phyloP scores from a whole-genome alignment of 2,797 vertebrate genomes.

The Spea hammondii region DNA sequence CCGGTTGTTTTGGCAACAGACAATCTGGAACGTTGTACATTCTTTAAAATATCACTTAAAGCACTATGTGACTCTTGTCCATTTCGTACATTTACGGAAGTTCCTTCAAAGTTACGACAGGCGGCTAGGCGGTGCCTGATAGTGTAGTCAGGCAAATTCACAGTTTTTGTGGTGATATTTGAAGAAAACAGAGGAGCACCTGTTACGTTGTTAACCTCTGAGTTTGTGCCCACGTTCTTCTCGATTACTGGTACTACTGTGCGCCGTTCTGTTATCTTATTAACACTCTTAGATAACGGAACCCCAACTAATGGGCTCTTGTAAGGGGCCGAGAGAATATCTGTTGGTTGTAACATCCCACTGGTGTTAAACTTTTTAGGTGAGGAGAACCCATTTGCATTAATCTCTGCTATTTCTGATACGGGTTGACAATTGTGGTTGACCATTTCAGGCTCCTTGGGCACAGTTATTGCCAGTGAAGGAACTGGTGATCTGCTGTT shows the following conservation, averaged over 20 bases:
- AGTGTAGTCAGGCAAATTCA: slow-evolving; percentile 46
- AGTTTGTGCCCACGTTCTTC: slow-evolving; percentile 7
- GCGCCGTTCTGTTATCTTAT: slow-evolving; percentile 54
- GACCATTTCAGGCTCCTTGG: neutral
- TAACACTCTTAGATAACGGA: slow-evolving; percentile 44
- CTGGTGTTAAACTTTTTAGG: slow-evolving; percentile 38
- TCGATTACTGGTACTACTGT: slow-evolving; percentile 53
- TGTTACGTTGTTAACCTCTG: slow-evolving; percentile 21
- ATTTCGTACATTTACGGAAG: neutral
- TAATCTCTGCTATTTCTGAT: neutral
- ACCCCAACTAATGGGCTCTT: slow-evolving; percentile 14
- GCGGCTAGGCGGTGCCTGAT: slow-evolving; percentile 49
- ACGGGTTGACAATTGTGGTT: slow-evolving; percentile 45
- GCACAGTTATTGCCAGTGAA: neutral
- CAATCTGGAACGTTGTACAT: slow-evolving; percentile 33
- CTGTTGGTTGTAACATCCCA: slow-evolving; percentile 33
- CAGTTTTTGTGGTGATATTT: neutral
- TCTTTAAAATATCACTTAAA: slow-evolving; percentile 63
- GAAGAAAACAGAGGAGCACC: slow-evolving; percentile 6
- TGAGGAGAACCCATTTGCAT: slow-evolving; percentile 42
- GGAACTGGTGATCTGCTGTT: slow-evolving; percentile 9
- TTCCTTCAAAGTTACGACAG: slow-evolving; percentile 38
- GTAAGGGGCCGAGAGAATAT: slow-evolving; percentile 20
- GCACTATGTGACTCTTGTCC: slow-evolving; percentile 48
- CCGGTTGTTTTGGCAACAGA: slow-evolving; percentile 47